Evolutionary conservation across 2,113 vertebrate genomes (phyloP).

Genomic region (Paratilapia polleni): DNA sequence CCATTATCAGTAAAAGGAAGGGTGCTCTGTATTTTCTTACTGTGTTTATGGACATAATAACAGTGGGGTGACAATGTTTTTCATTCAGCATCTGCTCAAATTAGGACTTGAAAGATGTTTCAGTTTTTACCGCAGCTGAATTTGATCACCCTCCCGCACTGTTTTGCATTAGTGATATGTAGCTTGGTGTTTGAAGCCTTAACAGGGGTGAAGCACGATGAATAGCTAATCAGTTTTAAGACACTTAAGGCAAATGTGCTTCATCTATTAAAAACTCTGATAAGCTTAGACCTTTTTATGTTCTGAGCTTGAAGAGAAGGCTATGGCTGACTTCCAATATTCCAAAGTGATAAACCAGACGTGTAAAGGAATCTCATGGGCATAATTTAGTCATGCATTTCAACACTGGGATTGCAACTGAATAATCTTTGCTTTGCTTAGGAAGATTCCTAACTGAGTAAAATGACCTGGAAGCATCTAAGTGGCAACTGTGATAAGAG

Average conservation of each 20-base stretch:
- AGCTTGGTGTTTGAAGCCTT: slow-evolving; percentile 37
- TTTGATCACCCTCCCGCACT: background rate
- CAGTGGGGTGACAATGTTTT: slow-evolving; percentile 9
- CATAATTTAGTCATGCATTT: slow-evolving; percentile 9
- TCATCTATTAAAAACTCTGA: slow-evolving; percentile 38
- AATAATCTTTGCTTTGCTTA: background rate
- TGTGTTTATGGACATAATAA: slow-evolving; percentile 27
- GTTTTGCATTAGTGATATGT: slow-evolving; percentile 26
- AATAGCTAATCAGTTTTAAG: slow-evolving; percentile 52
- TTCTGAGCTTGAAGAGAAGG: slow-evolving; percentile 25
- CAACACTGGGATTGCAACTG: slow-evolving; percentile 2
- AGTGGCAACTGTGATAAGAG: background rate
- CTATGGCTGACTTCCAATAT: slow-evolving; percentile 31
- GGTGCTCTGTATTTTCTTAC: background rate
- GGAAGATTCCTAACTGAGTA: background rate
- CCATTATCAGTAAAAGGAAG: slow-evolving; percentile 6
- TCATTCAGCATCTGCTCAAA: slow-evolving; percentile 40
- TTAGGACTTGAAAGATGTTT: slow-evolving; percentile 37
- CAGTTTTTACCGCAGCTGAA: slow-evolving; percentile 9
- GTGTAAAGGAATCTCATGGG: background rate
- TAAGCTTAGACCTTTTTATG: slow-evolving; percentile 27
- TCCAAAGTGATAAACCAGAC: background rate
- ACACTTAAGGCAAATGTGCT: slow-evolving; percentile 50
- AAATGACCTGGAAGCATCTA: background rate
- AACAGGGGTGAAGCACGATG: slow-evolving; percentile 39